Conservation (phyloP, 2,113 vertebrate species). For the Numenius arquata region DNA sequence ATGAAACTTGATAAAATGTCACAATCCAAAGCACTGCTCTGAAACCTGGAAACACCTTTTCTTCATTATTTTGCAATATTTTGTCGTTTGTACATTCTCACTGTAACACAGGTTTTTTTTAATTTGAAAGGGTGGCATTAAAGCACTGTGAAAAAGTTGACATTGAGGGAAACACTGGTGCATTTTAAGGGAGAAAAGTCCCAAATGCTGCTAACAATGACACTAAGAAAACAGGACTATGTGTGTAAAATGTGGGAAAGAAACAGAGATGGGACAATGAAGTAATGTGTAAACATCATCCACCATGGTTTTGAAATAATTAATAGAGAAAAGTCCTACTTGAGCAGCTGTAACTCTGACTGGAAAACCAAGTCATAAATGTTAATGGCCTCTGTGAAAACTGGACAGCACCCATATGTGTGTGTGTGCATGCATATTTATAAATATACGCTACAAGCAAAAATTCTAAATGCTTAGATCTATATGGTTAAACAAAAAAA, state of each 20-base stretch:
- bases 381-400: neutral
- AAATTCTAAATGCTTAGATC: neutral
- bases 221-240: neutral
- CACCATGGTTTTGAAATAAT: neutral
- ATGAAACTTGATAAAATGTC: neutral
- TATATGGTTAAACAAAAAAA: neutral
- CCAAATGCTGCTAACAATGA: neutral
- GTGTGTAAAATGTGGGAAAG: neutral
- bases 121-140: neutral
- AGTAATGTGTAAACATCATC: neutral
- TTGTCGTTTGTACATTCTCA: neutral
- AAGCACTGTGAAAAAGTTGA: neutral
- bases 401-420: neutral
- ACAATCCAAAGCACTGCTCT: neutral
- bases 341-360: neutral
- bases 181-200: neutral
- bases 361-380: neutral
- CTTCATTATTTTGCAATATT: neutral
- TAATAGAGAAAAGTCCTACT: neutral
- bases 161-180: neutral
- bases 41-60: neutral
- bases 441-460: neutral
- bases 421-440: fast-evolving
- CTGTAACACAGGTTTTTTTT: neutral
- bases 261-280: neutral